phyloP scores from a whole-genome alignment of 2,888 invertebrate genomes.

The Caenorhabditis wallacei region DNA sequence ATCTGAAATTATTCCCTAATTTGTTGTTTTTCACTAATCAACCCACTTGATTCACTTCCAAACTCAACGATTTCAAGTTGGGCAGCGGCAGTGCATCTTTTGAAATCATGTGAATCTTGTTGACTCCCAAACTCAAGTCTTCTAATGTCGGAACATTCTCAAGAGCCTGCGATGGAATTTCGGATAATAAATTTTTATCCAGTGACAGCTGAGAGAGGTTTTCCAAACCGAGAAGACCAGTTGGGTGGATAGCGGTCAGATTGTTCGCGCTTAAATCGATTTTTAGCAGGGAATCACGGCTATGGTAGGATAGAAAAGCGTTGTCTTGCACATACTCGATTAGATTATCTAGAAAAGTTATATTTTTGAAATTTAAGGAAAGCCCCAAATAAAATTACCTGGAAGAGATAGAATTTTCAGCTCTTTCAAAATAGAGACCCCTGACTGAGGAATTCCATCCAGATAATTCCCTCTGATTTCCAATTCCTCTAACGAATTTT shows the following conservation, averaged over 20 bases:
- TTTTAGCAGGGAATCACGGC: conserved; percentile 68
- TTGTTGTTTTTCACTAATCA: neutral
- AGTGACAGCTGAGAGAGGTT: conserved; percentile 74
- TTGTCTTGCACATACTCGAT: conserved; percentile 75
- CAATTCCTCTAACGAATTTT: conserved; percentile 73
- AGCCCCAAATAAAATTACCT: too few relatives aligned
- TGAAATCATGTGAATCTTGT: conserved; percentile 71
- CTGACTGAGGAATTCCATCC: conserved; percentile 71
- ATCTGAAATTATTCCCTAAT: conserved; percentile 44
- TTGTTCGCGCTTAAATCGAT: conserved; percentile 78
- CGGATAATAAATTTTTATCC: conserved; percentile 78
- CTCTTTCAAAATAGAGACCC: conserved; percentile 65
- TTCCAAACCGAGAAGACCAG: conserved; percentile 75
- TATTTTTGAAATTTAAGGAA: neutral
- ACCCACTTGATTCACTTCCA: conserved; percentile 80
- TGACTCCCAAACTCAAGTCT: conserved; percentile 79
- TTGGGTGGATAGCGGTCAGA: conserved; percentile 73
- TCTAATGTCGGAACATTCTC: conserved; percentile 73
- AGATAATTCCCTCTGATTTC: conserved; percentile 78
- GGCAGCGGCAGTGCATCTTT: conserved; percentile 76
- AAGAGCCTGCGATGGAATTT: conserved; percentile 77
- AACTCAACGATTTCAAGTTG: conserved; percentile 78
- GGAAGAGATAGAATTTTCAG: conserved; percentile 61
- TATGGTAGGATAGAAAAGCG: conserved; percentile 76
- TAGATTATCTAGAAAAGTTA: conserved; percentile 71